Evolutionary conservation across 2,113 vertebrate species (phyloP).

Genomic region (Calonectris borealis): DNA sequence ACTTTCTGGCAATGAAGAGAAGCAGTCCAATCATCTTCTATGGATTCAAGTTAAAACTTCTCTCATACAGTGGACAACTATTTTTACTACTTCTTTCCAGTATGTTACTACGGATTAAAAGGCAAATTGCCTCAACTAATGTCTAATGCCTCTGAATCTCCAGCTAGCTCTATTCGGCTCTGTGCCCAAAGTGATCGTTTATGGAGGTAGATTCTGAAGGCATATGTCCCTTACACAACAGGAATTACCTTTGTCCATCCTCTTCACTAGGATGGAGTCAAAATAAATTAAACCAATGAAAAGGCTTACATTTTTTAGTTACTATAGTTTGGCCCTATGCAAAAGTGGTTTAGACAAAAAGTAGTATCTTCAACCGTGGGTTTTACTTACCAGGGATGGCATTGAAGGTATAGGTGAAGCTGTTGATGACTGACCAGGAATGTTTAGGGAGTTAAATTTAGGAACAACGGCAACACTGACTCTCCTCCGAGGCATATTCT

Average conservation of each 20-base stretch:
- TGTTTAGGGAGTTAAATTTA: conserved; percentile 93
- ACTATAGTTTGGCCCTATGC: neutral
- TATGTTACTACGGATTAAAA: neutral
- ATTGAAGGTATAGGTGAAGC: conserved; percentile 72
- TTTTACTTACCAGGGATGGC: conserved; percentile 83
- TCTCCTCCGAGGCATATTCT: conserved; percentile 94
- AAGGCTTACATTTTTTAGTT: neutral
- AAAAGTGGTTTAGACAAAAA: neutral
- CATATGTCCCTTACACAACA: neutral
- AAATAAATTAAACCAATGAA: neutral
- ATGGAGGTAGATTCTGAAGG: neutral
- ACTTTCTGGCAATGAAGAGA: neutral
- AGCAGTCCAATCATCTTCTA: neutral
- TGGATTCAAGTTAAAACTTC: neutral
- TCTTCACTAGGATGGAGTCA: neutral
- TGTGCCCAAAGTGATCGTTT: neutral
- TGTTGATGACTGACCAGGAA: conserved; percentile 85
- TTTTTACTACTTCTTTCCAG: neutral
- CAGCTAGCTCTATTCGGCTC: neutral
- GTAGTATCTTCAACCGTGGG: neutral
- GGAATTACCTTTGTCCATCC: neutral
- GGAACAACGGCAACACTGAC: conserved; percentile 98
- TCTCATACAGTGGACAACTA: neutral
- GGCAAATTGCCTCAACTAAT: neutral
- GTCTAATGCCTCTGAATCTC: neutral